Percentiles rank a stretch among this genome's conserved stretches.
These are phyloP conservation scores for Emydoidea blandingii DNA, from an alignment of 2,797 vertebrate genomes.

Conservation along the genomic window DNA sequence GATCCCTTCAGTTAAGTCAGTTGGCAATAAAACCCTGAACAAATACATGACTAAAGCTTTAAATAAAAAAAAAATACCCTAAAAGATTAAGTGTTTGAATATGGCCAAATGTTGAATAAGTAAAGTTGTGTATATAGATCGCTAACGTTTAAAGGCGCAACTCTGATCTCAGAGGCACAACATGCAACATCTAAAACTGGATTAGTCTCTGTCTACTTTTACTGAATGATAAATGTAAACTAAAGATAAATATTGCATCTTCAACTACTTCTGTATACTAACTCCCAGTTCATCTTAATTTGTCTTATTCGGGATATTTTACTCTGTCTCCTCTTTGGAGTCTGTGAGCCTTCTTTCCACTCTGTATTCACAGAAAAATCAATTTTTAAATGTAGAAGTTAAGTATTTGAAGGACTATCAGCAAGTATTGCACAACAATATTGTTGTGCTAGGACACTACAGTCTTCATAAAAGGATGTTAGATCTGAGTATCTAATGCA, in stretches of 20 bases:
- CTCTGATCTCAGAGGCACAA: background rate
- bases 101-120: background rate
- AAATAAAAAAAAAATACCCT: background rate
- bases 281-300: background rate
- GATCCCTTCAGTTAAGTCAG: background rate
- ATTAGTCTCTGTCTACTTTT: background rate
- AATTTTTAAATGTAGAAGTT: no score
- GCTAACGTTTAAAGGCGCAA: background rate
- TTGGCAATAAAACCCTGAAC: background rate
- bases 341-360: background rate
- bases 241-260: background rate
- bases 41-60: background rate
- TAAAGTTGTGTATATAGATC: background rate
- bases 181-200: background rate
- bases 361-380: background rate
- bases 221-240: background rate
- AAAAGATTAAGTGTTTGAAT: background rate
- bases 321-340: background rate
- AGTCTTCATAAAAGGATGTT: background rate
- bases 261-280: background rate
- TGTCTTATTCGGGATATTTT: background rate
- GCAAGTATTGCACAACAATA: background rate
- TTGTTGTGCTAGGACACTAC: background rate
- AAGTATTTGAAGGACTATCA: background rate
- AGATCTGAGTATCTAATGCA: background rate